phyloP scores from a whole-genome alignment of 1,140 invertebrate genomes.

The Idris sp. region DNA sequence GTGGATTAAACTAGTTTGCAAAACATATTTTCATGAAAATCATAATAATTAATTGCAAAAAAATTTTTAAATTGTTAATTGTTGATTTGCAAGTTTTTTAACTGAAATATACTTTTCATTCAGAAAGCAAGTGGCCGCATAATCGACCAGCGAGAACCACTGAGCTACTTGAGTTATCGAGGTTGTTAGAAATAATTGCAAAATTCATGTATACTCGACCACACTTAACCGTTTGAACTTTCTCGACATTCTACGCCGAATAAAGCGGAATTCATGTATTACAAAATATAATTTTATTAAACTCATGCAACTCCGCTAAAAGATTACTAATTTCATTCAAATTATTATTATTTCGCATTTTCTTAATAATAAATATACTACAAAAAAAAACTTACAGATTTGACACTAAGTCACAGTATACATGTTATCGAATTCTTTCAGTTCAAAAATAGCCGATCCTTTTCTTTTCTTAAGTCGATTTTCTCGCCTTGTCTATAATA shows the following conservation, averaged over 20 bases:
- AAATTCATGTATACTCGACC: conserved; percentile 40
- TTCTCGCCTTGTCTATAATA: not conserved
- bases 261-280: conserved; percentile 25
- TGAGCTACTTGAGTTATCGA: conserved; percentile 55
- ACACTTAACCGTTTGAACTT: conserved; percentile 32
- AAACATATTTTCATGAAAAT: no score
- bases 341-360: no score
- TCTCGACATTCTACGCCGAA: conserved; percentile 9
- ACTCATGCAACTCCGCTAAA: not conserved
- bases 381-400: not conserved
- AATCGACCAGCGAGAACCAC: conserved; percentile 55
- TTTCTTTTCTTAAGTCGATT: conserved; percentile 32
- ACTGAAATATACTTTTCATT: conserved; percentile 3
- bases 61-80: no score
- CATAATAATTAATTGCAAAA: no score
- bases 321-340: not conserved
- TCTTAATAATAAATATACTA: no score
- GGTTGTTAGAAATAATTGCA: conserved; percentile 66
- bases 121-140: conserved; percentile 17
- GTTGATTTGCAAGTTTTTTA: no score
- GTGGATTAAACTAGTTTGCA: no score
- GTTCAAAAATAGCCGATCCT: conserved; percentile 9
- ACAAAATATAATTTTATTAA: conserved; percentile 13
- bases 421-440: no score
- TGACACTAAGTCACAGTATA: not conserved